A percentile compares a stretch with the other conserved stretches of the same genome.
phyloP scores from a whole-genome alignment of 2,888 invertebrate species.

The Tipula unca region DNA sequence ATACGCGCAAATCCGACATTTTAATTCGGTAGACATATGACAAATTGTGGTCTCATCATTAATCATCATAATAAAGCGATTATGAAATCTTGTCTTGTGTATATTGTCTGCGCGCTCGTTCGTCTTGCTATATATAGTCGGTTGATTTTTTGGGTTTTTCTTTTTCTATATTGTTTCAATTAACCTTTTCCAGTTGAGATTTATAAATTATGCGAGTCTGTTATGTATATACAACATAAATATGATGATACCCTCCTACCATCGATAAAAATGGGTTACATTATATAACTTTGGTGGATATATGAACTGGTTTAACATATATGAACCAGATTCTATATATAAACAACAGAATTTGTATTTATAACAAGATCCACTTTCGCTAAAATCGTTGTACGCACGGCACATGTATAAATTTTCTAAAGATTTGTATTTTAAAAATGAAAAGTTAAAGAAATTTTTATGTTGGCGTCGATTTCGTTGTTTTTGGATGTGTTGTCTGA shows the following conservation, averaged over 20 bases:
- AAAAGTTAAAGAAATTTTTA: not conserved
- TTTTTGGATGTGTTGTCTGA: not conserved
- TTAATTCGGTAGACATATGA: not conserved
- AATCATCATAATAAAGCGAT: not conserved
- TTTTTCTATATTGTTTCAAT: not conserved
- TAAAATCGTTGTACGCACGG: not conserved
- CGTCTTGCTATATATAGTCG: not conserved
- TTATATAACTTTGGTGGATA: not conserved
- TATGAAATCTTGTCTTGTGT: not conserved
- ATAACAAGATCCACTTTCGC: not conserved
- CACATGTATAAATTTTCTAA: not conserved
- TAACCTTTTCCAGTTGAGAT: not conserved
- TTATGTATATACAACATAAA: not conserved
- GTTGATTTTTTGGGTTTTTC: not conserved
- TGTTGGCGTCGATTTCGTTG: not conserved
- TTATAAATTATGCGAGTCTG: not conserved
- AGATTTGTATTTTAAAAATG: not conserved
- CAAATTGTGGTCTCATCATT: not conserved
- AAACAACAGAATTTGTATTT: not conserved
- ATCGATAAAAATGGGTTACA: not conserved
- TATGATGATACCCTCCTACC: not conserved
- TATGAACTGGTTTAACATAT: not conserved
- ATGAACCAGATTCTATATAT: not conserved
- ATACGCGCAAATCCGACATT: not conserved
- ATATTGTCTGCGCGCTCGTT: not conserved